phyloP scores from a whole-genome alignment of 2,797 vertebrate genomes.

The Aeoliscus strigatus region DNA sequence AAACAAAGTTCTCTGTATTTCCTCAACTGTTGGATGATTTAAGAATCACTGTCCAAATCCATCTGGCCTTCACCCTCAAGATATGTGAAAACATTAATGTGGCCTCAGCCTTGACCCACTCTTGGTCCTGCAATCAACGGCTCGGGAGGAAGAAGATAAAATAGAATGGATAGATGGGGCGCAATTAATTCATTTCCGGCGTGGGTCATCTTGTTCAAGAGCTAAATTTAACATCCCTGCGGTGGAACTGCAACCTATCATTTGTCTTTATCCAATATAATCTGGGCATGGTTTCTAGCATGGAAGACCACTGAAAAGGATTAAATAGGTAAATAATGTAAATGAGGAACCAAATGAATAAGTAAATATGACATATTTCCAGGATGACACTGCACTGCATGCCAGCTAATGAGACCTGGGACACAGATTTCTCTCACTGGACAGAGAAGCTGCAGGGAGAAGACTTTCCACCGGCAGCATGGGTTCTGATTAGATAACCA shows the following conservation, averaged over 20 bases:
- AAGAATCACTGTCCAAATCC: slow-evolving; percentile 5
- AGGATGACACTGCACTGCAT: slow-evolving; percentile 25
- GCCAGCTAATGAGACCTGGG: slow-evolving; percentile 39
- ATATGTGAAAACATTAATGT: slow-evolving; percentile 45
- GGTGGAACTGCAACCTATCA: slow-evolving; percentile 15
- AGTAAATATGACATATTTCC: slow-evolving; percentile 5
- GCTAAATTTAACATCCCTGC: slow-evolving; percentile 38
- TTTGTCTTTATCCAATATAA: slow-evolving; percentile 8
- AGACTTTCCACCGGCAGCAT: slow-evolving; percentile 38
- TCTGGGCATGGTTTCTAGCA: slow-evolving; percentile 3
- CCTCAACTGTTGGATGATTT: slow-evolving; percentile 21
- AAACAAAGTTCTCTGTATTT: slow-evolving; percentile 11
- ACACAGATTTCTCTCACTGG: slow-evolving; percentile 13
- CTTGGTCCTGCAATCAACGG: slow-evolving; percentile 39
- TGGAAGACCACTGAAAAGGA: slow-evolving; percentile 7
- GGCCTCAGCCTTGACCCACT: slow-evolving; percentile 39
- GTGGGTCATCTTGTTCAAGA: slow-evolving; percentile 18
- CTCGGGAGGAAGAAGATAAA: slow-evolving; percentile 37
- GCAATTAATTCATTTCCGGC: slow-evolving; percentile 42
- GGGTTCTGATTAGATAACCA: slow-evolving; percentile 66
- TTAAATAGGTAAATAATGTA: slow-evolving; percentile 13
- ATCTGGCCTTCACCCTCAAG: slow-evolving; percentile 26
- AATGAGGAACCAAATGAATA: slow-evolving; percentile 22
- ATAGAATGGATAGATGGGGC: slow-evolving; percentile 44
- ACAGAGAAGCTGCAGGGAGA: slow-evolving; percentile 14